Evolutionary conservation across 2,797 vertebrate species (phyloP).

Genomic region (Gallinago solitaria): DNA sequence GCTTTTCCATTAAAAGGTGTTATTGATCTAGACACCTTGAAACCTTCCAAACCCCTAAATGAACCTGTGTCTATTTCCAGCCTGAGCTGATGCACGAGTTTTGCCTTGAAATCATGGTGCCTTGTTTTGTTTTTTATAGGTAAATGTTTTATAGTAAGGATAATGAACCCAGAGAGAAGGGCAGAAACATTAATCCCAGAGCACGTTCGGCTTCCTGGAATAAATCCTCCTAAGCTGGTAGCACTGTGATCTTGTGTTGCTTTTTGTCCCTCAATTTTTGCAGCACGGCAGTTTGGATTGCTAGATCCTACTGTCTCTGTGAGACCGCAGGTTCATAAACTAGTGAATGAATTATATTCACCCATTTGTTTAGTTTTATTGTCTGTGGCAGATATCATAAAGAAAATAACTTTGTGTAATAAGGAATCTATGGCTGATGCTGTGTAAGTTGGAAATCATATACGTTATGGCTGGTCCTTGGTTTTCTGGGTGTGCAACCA

Average conservation of each 20-base stretch:
- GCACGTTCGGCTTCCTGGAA: neutral
- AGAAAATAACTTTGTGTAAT: conserved; percentile 39
- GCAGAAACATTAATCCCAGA: neutral
- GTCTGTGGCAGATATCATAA: neutral
- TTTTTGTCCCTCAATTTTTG: neutral
- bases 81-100: neutral
- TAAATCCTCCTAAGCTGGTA: neutral
- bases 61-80: neutral
- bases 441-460: neutral
- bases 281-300: neutral
- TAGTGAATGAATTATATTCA: conserved; percentile 37
- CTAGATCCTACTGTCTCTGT: neutral
- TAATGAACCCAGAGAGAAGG: neutral
- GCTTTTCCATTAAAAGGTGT: neutral
- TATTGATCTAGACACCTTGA: neutral
- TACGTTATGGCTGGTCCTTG: neutral
- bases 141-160: neutral
- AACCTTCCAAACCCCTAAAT: neutral
- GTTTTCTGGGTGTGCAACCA: neutral
- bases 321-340: conserved; percentile 35
- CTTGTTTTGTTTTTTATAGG: neutral
- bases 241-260: neutral
- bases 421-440: neutral
- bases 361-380: conserved; percentile 48
- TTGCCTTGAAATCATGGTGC: neutral